Evolutionary conservation across 2,113 vertebrate genomes (phyloP).

Genomic region (Epinephelus fuscoguttatus): DNA sequence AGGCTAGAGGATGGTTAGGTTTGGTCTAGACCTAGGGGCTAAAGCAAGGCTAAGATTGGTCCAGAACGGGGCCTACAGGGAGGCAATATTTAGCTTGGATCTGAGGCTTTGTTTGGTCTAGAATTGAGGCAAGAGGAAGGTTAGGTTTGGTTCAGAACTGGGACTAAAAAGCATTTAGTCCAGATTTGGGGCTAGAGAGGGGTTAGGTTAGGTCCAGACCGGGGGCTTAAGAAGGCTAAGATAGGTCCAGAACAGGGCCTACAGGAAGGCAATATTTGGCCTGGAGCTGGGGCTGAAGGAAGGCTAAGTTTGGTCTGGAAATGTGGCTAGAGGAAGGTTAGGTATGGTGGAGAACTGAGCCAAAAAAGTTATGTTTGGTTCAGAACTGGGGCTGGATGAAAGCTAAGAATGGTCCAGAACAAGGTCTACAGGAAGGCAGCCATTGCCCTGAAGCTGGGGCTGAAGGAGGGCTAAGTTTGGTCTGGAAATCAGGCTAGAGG

Average conservation of each 20-base stretch:
- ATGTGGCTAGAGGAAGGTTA: not conserved
- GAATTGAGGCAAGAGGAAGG: not conserved
- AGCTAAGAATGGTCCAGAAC: conserved; percentile 2
- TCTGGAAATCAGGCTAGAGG: not conserved
- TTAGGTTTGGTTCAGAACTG: not conserved
- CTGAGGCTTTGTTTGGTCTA: not conserved
- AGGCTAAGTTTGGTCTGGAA: not conserved
- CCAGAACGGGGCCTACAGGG: too few species aligned
- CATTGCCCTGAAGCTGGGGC: not conserved
- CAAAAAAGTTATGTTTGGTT: not conserved
- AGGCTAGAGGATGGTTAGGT: not conserved
- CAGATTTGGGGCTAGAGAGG: not conserved
- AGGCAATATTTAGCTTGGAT: not conserved
- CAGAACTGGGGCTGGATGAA: not conserved
- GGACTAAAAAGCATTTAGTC: not conserved
- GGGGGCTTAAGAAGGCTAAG: too few species aligned
- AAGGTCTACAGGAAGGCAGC: not conserved
- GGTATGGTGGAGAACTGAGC: not conserved
- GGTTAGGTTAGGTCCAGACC: not conserved
- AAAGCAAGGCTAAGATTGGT: not conserved
- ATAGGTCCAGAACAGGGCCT: not conserved
- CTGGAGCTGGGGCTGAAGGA: not conserved
- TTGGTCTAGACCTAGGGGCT: not conserved
- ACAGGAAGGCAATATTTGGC: not conserved
- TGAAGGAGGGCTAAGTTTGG: not conserved